phyloP scores from a whole-genome alignment of 2,888 invertebrate species.

The Aquatica leii region DNA sequence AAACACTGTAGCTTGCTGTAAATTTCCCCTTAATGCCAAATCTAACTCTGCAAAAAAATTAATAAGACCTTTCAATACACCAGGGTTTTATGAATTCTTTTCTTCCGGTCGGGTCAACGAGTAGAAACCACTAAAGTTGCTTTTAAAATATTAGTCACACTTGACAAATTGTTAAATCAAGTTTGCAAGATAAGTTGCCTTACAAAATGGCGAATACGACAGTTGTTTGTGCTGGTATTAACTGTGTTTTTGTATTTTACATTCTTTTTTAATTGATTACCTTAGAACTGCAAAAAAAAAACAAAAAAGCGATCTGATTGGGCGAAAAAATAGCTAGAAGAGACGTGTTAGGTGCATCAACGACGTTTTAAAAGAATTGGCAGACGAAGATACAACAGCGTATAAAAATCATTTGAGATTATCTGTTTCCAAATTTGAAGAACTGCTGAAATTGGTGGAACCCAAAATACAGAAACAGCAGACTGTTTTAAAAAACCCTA shows the following conservation, averaged over 20 bases:
- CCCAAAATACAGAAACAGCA: slow-evolving; percentile 3
- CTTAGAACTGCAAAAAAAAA: slow-evolving; percentile 5
- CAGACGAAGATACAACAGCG: slow-evolving; percentile 9
- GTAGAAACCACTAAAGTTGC: slow-evolving; percentile 4
- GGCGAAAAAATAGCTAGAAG: slow-evolving; percentile 7
- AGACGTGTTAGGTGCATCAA: slow-evolving; percentile 7
- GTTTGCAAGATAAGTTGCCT: neutral
- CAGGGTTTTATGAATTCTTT: no score
- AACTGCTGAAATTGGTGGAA: neutral
- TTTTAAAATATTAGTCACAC: neutral
- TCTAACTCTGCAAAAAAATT: no score
- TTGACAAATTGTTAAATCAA: slow-evolving; percentile 8
- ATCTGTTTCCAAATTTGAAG: neutral
- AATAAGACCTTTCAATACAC: no score
- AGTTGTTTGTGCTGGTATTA: slow-evolving; percentile 10
- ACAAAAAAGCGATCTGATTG: slow-evolving; percentile 7
- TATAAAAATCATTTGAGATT: slow-evolving; percentile 6
- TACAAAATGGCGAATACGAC: slow-evolving; percentile 13
- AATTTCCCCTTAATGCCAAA: no score
- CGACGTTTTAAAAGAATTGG: slow-evolving; percentile 10
- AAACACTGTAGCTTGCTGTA: no score
- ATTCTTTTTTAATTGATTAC: slow-evolving; percentile 6
- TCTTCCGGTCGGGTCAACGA: no score
- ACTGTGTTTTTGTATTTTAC: neutral
- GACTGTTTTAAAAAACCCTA: slow-evolving; percentile 2